A percentile compares a stretch with the other conserved stretches of the same genome.
Conservation (phyloP, 2,888 invertebrate genomes). For the Noctua janthe region DNA sequence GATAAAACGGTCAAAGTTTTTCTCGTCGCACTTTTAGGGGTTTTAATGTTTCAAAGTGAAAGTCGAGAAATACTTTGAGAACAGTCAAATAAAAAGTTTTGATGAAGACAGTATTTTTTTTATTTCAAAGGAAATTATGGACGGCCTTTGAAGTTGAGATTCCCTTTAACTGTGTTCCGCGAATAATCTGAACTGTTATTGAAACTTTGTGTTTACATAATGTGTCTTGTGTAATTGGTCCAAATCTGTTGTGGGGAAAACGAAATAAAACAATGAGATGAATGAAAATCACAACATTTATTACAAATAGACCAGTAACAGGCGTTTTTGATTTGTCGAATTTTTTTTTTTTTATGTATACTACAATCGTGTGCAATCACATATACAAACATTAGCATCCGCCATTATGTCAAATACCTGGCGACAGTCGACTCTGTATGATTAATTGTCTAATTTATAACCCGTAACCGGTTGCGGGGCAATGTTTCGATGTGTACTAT, state of each 20-base stretch:
- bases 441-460: conserved; percentile 69
- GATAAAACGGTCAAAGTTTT: conserved; percentile 11
- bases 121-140: conserved; percentile 1
- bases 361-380: background rate
- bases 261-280: background rate
- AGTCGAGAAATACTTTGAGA: background rate
- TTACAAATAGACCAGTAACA: background rate
- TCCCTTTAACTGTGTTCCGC: background rate
- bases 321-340: background rate
- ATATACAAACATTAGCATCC: background rate
- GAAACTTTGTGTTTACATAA: background rate
- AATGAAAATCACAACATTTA: background rate
- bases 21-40: background rate
- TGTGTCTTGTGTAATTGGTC: no score
- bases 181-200: background rate
- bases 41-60: background rate
- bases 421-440: conserved; percentile 46
- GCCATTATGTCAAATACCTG: conserved; percentile 27
- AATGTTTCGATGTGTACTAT: conserved; percentile 57
- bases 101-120: background rate
- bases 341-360: background rate
- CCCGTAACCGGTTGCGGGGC: conserved; percentile 50
- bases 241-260: background rate
- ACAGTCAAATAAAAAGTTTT: background rate
- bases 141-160: conserved; percentile 1